phyloP scores from a whole-genome alignment of 2,797 vertebrate species.

The Oryzias sinensis region DNA sequence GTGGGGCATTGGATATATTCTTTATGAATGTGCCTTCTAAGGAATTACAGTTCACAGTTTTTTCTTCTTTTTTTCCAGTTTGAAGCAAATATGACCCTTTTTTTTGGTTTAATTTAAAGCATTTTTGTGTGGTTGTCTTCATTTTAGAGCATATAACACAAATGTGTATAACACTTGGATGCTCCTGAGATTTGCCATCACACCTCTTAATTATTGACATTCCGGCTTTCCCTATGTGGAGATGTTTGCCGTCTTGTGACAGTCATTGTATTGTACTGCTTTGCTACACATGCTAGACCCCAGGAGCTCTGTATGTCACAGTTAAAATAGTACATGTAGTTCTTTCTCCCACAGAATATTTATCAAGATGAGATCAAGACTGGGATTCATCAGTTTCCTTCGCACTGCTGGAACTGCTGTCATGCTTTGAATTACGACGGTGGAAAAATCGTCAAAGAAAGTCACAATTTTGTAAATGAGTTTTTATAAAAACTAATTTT shows the following conservation, averaged over 20 bases:
- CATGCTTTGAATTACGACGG: slow-evolving; percentile 68
- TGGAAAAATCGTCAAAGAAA: slow-evolving; percentile 51
- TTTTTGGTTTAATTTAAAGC: slow-evolving; percentile 35
- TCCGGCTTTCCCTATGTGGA: slow-evolving; percentile 63
- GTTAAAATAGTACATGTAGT: slow-evolving; percentile 38
- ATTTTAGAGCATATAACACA: slow-evolving; percentile 34
- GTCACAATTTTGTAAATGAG: slow-evolving; percentile 70
- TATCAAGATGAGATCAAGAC: slow-evolving; percentile 43
- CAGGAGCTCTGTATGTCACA: slow-evolving; percentile 19
- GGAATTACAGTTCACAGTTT: slow-evolving; percentile 53
- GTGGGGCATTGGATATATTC: slow-evolving; percentile 38
- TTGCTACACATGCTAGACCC: slow-evolving; percentile 33
- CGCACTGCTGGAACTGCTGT: slow-evolving; percentile 58
- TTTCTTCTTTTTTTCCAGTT: slow-evolving; percentile 23
- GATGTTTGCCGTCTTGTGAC: slow-evolving; percentile 28
- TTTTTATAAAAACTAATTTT: slow-evolving; percentile 69
- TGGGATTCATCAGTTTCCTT: slow-evolving; percentile 53
- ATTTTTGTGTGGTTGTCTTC: slow-evolving; percentile 18
- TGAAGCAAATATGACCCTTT: slow-evolving; percentile 27
- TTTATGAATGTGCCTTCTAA: slow-evolving; percentile 77
- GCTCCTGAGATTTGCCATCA: slow-evolving; percentile 26
- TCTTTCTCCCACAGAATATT: slow-evolving; percentile 31
- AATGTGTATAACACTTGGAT: slow-evolving; percentile 67
- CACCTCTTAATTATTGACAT: slow-evolving; percentile 58
- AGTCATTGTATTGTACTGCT: slow-evolving; percentile 37